These are phyloP conservation scores for Phyto melanocephala DNA, from an alignment of 2,888 invertebrate genomes.

Conservation along the genomic window DNA sequence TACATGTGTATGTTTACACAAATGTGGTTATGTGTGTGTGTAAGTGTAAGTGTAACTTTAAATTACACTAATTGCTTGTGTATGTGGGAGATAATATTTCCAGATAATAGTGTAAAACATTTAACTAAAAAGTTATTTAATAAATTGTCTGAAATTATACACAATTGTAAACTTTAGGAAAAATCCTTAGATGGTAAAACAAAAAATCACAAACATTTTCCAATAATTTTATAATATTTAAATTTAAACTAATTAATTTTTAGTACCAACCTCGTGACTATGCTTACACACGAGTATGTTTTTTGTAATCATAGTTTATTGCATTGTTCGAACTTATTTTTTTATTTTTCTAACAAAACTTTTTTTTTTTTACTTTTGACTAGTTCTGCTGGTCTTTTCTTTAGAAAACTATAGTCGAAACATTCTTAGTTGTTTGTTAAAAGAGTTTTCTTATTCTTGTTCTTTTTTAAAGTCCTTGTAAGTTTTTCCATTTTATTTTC, in stretches of 20 bases:
- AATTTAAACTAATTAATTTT: too few relatives aligned
- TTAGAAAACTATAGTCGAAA: background rate
- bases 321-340: background rate
- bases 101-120: background rate
- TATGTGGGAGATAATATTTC: background rate
- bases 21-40: background rate
- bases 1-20: too few relatives aligned
- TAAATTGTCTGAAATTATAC: background rate
- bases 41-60: background rate
- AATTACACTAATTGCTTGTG: background rate
- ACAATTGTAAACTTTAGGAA: too few relatives aligned
- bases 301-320: slow-evolving; percentile 24
- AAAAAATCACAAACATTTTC: too few relatives aligned
- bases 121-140: background rate
- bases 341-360: background rate
- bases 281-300: too few relatives aligned
- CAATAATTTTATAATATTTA: too few relatives aligned
- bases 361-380: background rate
- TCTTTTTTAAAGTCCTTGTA: background rate
- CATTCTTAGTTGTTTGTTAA: background rate
- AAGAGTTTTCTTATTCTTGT: background rate
- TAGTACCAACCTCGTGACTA: too few relatives aligned
- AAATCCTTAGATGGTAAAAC: too few relatives aligned
- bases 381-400: background rate
- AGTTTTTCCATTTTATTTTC: slow-evolving; percentile 13